Evolutionary conservation across 2,888 invertebrate genomes (phyloP).

Genomic region (Ametastegia equiseti): DNA sequence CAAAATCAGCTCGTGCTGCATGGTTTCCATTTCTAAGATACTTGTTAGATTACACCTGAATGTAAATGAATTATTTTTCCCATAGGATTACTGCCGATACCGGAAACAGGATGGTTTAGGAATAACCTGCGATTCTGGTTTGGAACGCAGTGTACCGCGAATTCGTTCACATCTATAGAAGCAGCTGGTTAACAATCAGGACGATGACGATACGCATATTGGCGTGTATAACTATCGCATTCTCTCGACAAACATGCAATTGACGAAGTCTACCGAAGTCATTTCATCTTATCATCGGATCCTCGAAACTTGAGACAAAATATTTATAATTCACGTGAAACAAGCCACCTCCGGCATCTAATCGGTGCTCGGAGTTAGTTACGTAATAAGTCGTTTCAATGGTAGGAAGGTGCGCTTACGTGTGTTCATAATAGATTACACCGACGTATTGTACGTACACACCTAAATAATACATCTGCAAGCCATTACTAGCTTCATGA

Average conservation of each 20-base stretch:
- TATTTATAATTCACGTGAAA: constrained; percentile 1
- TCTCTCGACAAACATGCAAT: background rate
- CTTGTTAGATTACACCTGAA: background rate
- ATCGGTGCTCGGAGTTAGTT: background rate
- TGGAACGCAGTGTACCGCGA: background rate
- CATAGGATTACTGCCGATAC: background rate
- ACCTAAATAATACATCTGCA: background rate
- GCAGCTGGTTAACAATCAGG: background rate
- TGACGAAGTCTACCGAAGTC: background rate
- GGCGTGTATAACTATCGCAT: background rate
- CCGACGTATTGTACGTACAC: background rate
- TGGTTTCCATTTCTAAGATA: background rate
- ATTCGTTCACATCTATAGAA: background rate
- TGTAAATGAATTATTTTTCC: background rate
- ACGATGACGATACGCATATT: constrained; percentile 1
- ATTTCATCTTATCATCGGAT: constrained; percentile 32
- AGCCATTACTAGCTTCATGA: background rate
- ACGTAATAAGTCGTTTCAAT: constrained; percentile 30
- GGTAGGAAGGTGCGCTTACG: constrained; percentile 38
- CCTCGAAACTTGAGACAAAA: background rate
- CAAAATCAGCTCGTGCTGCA: background rate
- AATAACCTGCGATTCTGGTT: background rate
- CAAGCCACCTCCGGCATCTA: background rate
- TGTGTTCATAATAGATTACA: constrained; percentile 26
- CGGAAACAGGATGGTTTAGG: background rate